Evolutionary conservation across 2,888 invertebrate species (phyloP).

Genomic region (Drosophila gaucha): DNA sequence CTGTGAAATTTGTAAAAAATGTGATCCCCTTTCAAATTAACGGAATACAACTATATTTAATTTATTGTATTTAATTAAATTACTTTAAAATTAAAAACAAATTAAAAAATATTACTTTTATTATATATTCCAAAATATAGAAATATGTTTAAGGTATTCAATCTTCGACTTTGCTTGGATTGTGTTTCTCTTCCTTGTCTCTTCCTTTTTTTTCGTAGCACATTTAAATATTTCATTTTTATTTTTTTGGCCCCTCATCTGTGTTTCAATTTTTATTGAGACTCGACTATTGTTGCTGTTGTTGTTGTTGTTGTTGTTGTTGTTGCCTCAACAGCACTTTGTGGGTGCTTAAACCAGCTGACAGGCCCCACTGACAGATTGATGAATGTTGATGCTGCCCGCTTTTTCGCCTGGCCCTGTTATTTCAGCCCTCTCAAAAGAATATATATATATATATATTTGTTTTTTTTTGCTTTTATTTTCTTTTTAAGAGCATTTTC

Average conservation of each 20-base stretch:
- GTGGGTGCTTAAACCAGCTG: constrained; percentile 82
- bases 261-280: constrained; percentile 63
- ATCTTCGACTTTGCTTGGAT: not conserved
- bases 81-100: too few relatives aligned
- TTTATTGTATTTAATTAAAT: too few relatives aligned
- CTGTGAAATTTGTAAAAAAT: too few relatives aligned
- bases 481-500: constrained; percentile 41
- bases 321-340: constrained; percentile 72
- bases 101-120: too few relatives aligned
- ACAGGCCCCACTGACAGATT: constrained; percentile 81
- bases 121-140: too few relatives aligned
- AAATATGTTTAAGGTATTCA: not conserved
- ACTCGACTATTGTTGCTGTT: constrained; percentile 6
- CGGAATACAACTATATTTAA: too few relatives aligned
- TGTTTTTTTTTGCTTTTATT: constrained; percentile 17
- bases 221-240: constrained; percentile 54
- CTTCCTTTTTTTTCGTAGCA: constrained; percentile 14
- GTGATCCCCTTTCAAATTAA: too few relatives aligned
- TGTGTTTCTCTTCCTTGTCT: constrained; percentile 1
- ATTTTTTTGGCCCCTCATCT: constrained; percentile 23
- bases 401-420: constrained; percentile 37
- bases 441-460: not conserved
- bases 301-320: constrained; percentile 25
- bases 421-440: constrained; percentile 49
- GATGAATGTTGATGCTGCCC: constrained; percentile 74